Base-by-base conservation (phyloP, 1,140 invertebrate genomes). In the Drosophila nannoptera region DNA sequence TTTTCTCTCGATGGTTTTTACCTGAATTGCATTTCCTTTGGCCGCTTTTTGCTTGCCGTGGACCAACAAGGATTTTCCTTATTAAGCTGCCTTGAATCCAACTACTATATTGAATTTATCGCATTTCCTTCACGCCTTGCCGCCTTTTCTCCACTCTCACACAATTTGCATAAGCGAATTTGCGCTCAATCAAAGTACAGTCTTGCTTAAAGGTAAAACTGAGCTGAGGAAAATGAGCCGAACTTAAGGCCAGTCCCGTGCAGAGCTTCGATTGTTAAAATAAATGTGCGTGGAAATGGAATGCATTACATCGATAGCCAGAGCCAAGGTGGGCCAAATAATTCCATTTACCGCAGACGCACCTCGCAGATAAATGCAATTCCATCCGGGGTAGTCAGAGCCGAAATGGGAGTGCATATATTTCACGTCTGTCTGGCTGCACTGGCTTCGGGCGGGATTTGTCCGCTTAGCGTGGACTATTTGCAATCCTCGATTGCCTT, bases 81-180 rank as follows among this genome's bases (percentile, higher is more conserved):
- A 70, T 70, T 70, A 65, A 65, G 68, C 53, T n/a, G 40, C 40
- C 40, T 43, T 16, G 61, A 69, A 52, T 69, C 52, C 60, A 48
- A 53, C 46, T 22, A 3, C 22, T 58, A 50, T 65, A 58, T 70
- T 70, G 62, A 70, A 65, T 59, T 65, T 70, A 65, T 65, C 48
- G 33, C 61, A 59, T 65, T 59, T 64, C 14, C 31, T 42, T 38
- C 12, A 16, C 29, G 35, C 22, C 12, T 53, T 60, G 59, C 50
- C 11, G 33, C n/a, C 36, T 48, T 53, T 31, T 33, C 40, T 22
- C 22, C 1, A 22, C 22, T 22, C 3, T 3, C 22, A 22, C 22
- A 22, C 22, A 22, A 22, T 22, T 22, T 22, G 22, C 22, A 22
- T 22, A 22, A 22, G 22, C 22, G 22, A 22, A 22, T 22, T 22